Conservation (phyloP, 1,140 invertebrate genomes). For the Cataglyphis hispanica region DNA sequence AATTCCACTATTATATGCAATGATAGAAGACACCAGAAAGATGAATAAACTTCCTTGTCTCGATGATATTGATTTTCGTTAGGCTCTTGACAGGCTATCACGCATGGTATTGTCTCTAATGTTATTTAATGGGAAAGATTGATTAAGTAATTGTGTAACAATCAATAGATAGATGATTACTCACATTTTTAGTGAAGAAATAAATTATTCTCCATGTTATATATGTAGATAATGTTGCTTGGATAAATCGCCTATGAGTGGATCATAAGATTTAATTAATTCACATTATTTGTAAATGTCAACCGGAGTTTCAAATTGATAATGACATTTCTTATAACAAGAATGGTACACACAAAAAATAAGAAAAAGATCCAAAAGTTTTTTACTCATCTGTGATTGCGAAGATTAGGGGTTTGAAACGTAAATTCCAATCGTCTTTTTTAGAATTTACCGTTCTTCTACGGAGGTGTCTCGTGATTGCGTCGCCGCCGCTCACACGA, state of each 20-base stretch:
- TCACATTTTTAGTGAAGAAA: not conserved
- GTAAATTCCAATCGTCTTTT: not conserved
- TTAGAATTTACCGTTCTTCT: slow-evolving; percentile 3
- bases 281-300: not conserved
- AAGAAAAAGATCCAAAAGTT: not conserved
- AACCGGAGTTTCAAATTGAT: not conserved
- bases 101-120: not conserved
- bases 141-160: not conserved
- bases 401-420: not conserved
- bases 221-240: not conserved
- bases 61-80: not conserved
- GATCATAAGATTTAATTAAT: not conserved
- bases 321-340: not conserved
- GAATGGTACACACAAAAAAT: not conserved
- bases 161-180: not conserved
- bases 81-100: slow-evolving; percentile 12
- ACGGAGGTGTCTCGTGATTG: slow-evolving; percentile 12
- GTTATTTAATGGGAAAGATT: not conserved
- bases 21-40: not conserved
- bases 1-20: not conserved
- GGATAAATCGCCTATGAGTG: not conserved
- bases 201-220: not conserved
- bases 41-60: not conserved
- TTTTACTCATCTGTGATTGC: not conserved
- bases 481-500: not conserved